These are phyloP conservation scores for Catharus fuscescens DNA, from an alignment of 2,113 vertebrate species.

Conservation along the genomic window DNA sequence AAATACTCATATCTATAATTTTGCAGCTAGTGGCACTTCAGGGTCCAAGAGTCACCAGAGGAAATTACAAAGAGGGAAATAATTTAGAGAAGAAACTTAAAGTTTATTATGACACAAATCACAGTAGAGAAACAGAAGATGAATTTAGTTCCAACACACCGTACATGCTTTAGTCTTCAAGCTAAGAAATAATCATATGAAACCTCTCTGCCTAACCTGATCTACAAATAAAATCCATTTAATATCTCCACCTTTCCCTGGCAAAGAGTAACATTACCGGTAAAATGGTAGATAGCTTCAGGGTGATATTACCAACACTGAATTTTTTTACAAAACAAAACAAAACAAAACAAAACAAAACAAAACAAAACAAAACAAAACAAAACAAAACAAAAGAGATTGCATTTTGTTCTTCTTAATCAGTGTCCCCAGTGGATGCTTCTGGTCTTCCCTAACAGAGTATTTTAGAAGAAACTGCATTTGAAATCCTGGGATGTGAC, in stretches of 20 bases:
- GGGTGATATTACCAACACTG: neutral
- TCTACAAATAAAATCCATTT: neutral
- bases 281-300: neutral
- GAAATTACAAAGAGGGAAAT: constrained; percentile 6
- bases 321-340: neutral
- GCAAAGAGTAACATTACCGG: neutral
- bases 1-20: neutral
- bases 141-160: neutral
- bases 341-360: too few species aligned
- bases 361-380: neutral
- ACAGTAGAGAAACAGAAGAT: neutral
- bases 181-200: neutral
- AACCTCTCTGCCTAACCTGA: neutral
- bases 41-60: neutral
- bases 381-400: neutral
- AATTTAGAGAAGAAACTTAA: neutral
- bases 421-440: neutral
- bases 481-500: neutral
- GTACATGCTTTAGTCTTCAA: neutral
- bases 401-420: neutral
- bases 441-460: neutral
- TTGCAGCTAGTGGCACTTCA: neutral
- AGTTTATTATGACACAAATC: constrained; percentile 3
- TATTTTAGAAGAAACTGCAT: neutral
- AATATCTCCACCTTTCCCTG: neutral